Evolutionary conservation across 2,797 vertebrate genomes (phyloP), one percentile per base, ranked within the genome.

Genomic region (Acipenser transmontanus): DNA sequence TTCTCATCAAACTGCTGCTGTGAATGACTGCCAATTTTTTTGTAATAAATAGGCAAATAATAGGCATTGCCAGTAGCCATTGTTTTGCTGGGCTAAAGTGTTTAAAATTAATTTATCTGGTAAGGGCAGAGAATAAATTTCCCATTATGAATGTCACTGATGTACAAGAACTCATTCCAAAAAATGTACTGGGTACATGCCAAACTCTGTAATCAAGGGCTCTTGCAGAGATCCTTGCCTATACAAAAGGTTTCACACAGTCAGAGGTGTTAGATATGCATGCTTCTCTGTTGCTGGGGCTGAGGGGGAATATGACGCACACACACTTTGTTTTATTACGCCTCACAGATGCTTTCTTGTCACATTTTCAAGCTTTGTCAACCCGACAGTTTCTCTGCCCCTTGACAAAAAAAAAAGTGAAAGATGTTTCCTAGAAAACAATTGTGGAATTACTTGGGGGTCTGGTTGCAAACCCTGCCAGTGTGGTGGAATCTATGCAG

Each of bases 21-120:
- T 73, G 78, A 80, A 79, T 78, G 81, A 73, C 72, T 83, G 80
- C 82, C 83, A 78, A 17, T 61, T 68, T 76, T 34, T 34, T 34
- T 34, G 72, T 69, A 87, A 92, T 92, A 92, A 92, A 92, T 93
- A 71, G 74, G 74, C 81, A 85, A 84, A 90, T 91, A 94, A 95
- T 87, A 86, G 84, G 74, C 88, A 80, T 90, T 90, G 91, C 91
- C 76, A 84, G 83, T 76, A 83, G 73, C 81, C 83, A 88, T 93
- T 95, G 90, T 94, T 84, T 83, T 61, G 65, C 59, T 12, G 1
- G 75, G 86, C 84, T 93, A 92, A 94, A 94, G 89, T 89, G 84
- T 93, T 92, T 91, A 87, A 94, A 93, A 95, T 94, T 91, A 94
- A 93, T 93, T 93, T 90, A 90, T 91, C 91, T 76, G 87, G 84